Evolutionary conservation across 2,797 vertebrate genomes (phyloP).

Genomic region (Steatocranus sp.): DNA sequence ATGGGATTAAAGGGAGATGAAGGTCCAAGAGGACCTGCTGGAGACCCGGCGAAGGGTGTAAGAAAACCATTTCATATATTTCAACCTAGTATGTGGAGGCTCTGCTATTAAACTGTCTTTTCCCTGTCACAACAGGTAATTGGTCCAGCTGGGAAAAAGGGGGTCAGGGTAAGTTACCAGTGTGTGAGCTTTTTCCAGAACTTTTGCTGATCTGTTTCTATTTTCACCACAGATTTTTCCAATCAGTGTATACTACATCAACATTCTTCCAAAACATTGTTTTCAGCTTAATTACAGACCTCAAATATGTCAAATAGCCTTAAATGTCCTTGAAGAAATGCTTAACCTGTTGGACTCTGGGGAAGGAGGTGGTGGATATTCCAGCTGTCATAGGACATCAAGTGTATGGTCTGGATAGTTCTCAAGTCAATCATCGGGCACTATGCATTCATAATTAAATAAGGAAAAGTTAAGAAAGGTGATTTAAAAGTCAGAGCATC

Average conservation of each 20-base stretch:
- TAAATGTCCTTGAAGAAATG: neutral
- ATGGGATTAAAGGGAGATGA: constrained; percentile 83
- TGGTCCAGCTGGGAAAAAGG: constrained; percentile 86
- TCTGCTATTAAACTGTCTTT: neutral
- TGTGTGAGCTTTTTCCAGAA: neutral
- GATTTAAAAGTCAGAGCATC: neutral
- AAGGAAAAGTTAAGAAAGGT: neutral
- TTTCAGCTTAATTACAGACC: neutral
- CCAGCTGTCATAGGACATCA: neutral
- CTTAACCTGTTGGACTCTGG: neutral
- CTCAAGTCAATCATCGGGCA: neutral
- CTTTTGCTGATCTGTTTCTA: neutral
- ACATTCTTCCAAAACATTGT: neutral
- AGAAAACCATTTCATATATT: constrained; percentile 17
- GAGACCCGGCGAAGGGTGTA: constrained; percentile 86
- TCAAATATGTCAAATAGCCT: neutral
- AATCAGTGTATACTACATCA: neutral
- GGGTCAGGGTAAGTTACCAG: constrained; percentile 75
- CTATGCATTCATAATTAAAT: neutral
- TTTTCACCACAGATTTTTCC: neutral
- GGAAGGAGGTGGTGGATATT: neutral
- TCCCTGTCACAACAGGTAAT: constrained; percentile 70
- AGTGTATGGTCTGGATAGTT: neutral
- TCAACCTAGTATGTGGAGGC: neutral
- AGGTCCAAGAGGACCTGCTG: constrained; percentile 78